Conservation (phyloP, 2,113 vertebrate species). For the Xyrauchen texanus region DNA sequence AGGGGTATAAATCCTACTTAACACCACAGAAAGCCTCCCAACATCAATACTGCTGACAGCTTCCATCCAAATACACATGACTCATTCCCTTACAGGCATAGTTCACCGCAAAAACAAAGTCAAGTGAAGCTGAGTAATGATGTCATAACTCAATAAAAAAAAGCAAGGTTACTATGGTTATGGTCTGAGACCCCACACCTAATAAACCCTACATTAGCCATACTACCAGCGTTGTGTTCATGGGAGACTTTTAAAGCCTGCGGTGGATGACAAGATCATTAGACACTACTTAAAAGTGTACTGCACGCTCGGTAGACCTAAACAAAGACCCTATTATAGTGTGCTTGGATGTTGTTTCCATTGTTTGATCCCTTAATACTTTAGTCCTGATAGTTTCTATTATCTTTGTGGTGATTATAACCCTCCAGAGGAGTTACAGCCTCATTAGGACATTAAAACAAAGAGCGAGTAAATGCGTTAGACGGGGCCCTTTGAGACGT, state of each 20-base stretch:
- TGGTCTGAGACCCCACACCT: not conserved
- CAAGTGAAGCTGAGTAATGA: too few relatives aligned
- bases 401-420: constrained; percentile 14
- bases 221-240: too few relatives aligned
- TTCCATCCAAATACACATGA: not conserved
- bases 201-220: constrained; percentile 11
- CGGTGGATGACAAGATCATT: constrained; percentile 2
- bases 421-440: constrained; percentile 1
- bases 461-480: not conserved
- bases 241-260: constrained; percentile 3
- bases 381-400: constrained; percentile 1
- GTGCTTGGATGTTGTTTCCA: not conserved
- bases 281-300: constrained; percentile 15
- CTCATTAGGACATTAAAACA: constrained; percentile 5
- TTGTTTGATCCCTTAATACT: not conserved
- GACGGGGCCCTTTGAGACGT: not conserved
- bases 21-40: too few relatives aligned
- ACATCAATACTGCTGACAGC: not conserved
- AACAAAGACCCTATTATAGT: constrained; percentile 1
- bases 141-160: too few relatives aligned
- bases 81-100: too few relatives aligned
- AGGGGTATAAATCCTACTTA: not conserved
- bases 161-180: not conserved
- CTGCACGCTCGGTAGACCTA: not conserved
- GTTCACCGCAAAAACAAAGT: too few relatives aligned